phyloP scores from a whole-genome alignment of 2,888 invertebrate genomes.

The Plusia festucae region DNA sequence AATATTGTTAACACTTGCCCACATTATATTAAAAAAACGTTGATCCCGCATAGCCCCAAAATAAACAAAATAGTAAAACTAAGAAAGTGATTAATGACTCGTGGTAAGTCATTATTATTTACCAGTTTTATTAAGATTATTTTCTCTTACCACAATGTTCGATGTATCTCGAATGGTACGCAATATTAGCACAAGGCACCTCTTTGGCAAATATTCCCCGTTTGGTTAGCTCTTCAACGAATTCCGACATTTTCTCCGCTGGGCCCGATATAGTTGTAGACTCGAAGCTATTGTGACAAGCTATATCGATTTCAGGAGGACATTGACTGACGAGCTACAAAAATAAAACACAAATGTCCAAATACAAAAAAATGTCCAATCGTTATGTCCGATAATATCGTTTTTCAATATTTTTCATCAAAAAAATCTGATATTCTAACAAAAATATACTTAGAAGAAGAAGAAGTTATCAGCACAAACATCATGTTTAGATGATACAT shows the following conservation, averaged over 20 bases:
- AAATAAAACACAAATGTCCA: slow-evolving; percentile 7
- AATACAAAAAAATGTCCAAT: no score
- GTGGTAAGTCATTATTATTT: no score
- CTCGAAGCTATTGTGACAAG: slow-evolving; percentile 94
- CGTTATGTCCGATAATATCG: no score
- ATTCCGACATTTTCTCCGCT: slow-evolving; percentile 89
- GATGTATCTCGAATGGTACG: slow-evolving; percentile 96
- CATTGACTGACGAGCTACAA: slow-evolving; percentile 57
- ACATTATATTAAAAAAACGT: no score
- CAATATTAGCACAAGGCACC: slow-evolving; percentile 92
- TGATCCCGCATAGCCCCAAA: no score
- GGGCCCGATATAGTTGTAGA: slow-evolving; percentile 95
- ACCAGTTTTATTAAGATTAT: not conserved
- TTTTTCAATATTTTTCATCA: not conserved
- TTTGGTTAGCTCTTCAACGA: slow-evolving; percentile 82
- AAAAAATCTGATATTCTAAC: not conserved
- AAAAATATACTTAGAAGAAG: no score
- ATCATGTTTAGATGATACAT: no score
- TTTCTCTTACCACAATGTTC: slow-evolving; percentile 85
- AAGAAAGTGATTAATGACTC: no score
- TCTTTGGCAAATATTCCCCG: slow-evolving; percentile 75
- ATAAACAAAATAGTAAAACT: no score
- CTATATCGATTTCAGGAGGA: slow-evolving; percentile 91
- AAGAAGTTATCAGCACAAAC: no score
- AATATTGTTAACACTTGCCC: no score